These are phyloP conservation scores for Melipona beecheii DNA, from an alignment of 2,888 invertebrate species.

Conservation along the genomic window DNA sequence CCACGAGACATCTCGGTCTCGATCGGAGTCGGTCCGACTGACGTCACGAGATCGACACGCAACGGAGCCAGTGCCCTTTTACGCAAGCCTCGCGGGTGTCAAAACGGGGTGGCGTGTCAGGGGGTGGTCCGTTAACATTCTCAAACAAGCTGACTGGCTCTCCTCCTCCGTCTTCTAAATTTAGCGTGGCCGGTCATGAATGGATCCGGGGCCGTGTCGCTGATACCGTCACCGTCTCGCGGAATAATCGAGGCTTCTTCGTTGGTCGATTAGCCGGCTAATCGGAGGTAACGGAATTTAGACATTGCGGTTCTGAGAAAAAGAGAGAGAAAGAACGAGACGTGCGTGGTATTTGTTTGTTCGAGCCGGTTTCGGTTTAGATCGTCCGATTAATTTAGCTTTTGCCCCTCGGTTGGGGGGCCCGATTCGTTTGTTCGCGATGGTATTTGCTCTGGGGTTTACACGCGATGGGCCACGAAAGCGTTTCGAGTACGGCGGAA, in stretches of 20 bases:
- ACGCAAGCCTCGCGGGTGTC: slow-evolving; percentile 29
- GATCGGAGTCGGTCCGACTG: slow-evolving; percentile 10
- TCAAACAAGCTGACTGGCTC: slow-evolving; percentile 63
- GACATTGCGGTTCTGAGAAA: too few species aligned
- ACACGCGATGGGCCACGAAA: background rate
- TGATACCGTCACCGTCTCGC: slow-evolving; percentile 25
- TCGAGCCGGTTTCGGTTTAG: slow-evolving; percentile 4
- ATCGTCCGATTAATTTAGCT: slow-evolving; percentile 3
- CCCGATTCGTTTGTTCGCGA: background rate
- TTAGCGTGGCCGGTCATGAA: slow-evolving; percentile 72
- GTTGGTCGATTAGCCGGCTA: background rate
- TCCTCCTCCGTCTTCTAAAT: slow-evolving; percentile 62
- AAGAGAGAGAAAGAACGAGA: too few species aligned
- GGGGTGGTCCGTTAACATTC: slow-evolving; percentile 53
- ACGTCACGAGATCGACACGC: slow-evolving; percentile 48
- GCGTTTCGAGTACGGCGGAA: background rate
- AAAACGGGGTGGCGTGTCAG: slow-evolving; percentile 34
- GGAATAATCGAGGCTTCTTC: slow-evolving; percentile 20
- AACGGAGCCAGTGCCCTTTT: slow-evolving; percentile 60
- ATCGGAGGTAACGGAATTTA: background rate
- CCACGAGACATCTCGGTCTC: background rate
- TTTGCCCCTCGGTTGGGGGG: background rate
- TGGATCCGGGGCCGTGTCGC: slow-evolving; percentile 55
- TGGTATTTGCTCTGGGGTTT: background rate
- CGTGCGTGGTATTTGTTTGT: background rate